Evolutionary conservation across 2,888 invertebrate species (phyloP).

Genomic region (Opisthograptis luteolata): DNA sequence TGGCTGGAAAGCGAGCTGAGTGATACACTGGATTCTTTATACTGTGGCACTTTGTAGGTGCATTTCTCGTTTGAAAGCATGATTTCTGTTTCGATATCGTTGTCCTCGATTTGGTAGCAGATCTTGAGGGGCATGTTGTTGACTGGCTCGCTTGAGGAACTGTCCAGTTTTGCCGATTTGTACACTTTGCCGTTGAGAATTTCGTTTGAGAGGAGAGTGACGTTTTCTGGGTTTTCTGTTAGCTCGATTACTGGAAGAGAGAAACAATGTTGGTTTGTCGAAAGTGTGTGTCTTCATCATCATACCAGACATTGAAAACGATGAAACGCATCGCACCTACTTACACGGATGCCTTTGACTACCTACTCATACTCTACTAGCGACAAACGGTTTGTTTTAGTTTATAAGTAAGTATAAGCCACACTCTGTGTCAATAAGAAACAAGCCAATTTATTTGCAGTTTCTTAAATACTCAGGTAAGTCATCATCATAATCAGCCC

Average conservation of each 20-base stretch:
- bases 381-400: no score
- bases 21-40: slow-evolving; percentile 60
- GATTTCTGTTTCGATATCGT: slow-evolving; percentile 66
- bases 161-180: slow-evolving; percentile 65
- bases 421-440: no score
- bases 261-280: no score
- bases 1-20: slow-evolving; percentile 67
- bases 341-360: no score
- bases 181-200: slow-evolving; percentile 85
- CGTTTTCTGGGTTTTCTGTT: slow-evolving; percentile 81
- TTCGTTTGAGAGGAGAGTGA: slow-evolving; percentile 77
- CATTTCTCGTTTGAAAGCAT: slow-evolving; percentile 69
- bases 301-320: no score
- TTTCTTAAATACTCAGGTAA: no score
- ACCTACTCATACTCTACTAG: no score
- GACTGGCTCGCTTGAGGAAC: slow-evolving; percentile 46
- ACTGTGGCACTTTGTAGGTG: slow-evolving; percentile 70
- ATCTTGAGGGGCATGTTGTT: slow-evolving; percentile 69
- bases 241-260: slow-evolving; percentile 85
- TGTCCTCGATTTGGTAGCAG: slow-evolving; percentile 67
- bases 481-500: no score
- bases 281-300: no score
- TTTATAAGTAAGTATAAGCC: no score
- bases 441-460: no score
- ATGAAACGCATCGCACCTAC: no score